Evolutionary conservation across 2,797 vertebrate species (phyloP).

Genomic region (Brachyrhaphis roseni): DNA sequence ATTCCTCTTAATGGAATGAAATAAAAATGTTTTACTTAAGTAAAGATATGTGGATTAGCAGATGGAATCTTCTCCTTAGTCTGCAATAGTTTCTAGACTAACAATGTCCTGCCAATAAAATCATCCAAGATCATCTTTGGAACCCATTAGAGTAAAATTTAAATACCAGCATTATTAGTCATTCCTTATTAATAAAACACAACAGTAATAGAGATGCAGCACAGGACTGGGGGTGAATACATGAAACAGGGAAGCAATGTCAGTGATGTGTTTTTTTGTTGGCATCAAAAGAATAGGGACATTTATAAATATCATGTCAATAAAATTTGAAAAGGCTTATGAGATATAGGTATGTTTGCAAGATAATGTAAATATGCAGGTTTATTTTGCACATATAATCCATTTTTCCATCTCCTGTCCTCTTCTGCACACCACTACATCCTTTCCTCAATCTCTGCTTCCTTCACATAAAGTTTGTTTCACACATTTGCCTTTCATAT

Average conservation of each 20-base stretch:
- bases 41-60: conserved; percentile 21
- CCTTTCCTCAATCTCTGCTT: conserved; percentile 38
- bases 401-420: conserved; percentile 1
- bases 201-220: neutral
- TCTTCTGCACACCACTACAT: neutral
- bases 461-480: conserved; percentile 54
- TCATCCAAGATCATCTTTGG: conserved; percentile 24
- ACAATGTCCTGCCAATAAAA: conserved; percentile 32
- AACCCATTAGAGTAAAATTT: neutral
- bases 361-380: conserved; percentile 15
- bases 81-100: conserved; percentile 53
- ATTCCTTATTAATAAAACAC: neutral
- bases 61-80: conserved; percentile 36
- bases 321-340: neutral
- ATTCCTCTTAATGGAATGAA: conserved; percentile 1
- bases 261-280: neutral
- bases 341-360: neutral
- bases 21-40: neutral
- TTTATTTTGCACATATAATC: conserved; percentile 32
- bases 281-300: neutral
- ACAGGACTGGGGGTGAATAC: neutral
- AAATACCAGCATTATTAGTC: neutral
- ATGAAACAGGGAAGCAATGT: neutral
- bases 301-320: neutral
- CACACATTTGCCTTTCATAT: conserved; percentile 48